A percentile compares a stretch with the other conserved stretches of the same genome.
Conservation (phyloP, 2,888 invertebrate species). For the Nebria salina region DNA sequence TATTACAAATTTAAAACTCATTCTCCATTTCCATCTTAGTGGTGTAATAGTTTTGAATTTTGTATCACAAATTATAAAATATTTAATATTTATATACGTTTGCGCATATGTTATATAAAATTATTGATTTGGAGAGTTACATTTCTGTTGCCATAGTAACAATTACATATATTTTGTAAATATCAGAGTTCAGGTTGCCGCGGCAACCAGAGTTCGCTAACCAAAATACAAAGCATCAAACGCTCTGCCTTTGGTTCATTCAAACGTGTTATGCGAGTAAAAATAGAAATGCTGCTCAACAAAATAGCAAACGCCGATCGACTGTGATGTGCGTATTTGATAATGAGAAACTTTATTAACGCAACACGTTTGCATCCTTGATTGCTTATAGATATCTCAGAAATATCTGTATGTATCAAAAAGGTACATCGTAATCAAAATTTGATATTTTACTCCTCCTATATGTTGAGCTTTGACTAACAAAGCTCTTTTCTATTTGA, state of each 20-base stretch:
- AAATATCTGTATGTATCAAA: too few relatives aligned
- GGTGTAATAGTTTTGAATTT: too few relatives aligned
- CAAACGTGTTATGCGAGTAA: background rate
- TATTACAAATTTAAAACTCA: too few relatives aligned
- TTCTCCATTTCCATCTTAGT: too few relatives aligned
- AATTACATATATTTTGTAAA: background rate
- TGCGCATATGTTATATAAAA: constrained; percentile 1
- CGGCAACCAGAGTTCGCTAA: background rate
- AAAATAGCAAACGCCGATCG: background rate
- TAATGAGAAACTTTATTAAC: too few relatives aligned
- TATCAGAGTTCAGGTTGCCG: background rate
- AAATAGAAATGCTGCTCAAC: background rate
- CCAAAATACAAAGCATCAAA: constrained; percentile 1
- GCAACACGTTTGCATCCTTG: too few relatives aligned
- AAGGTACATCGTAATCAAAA: too few relatives aligned
- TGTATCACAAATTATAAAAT: background rate
- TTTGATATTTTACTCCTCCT: background rate
- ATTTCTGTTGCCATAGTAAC: background rate
- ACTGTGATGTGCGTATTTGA: too few relatives aligned
- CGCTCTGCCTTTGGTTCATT: background rate
- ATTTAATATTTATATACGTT: background rate
- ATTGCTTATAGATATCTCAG: too few relatives aligned
- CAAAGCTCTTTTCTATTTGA: background rate
- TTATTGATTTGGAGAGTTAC: background rate
- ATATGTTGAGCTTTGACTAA: background rate